Base-by-base conservation (phyloP, 2,888 invertebrate species). In the Cremastinae sp. region DNA sequence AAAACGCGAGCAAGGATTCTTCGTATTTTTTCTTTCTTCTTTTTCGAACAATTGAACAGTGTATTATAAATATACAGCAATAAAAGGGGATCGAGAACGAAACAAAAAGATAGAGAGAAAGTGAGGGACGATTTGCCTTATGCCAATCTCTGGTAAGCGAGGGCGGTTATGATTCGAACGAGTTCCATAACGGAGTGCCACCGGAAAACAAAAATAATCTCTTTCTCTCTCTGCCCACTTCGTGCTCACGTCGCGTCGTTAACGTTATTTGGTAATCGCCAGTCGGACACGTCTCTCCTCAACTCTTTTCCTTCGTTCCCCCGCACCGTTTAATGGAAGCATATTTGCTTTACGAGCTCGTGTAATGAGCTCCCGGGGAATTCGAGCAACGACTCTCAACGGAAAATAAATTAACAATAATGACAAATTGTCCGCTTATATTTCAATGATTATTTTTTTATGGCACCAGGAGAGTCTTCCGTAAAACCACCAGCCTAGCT, bases 11-110 rank as follows among this genome's bases (percentile, higher is more conserved):
- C 28, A 16, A 68, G 62, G 18, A 72, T 73, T 75, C 54, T 74
- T 79, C 74, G 62, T 70, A 62, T 65, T 68, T 62, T 56, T 38
- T 16, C 49, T 72, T 49, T 62, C 64, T 54, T 64, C 56, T 68
- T 69, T 65, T 53, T 76, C 75, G 75, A 82, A 84, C 83, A 80
- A 80, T 85, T 86, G 83, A 88, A 88, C 88, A 87, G 88, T 85
- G 84, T 88, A 88, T 86, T 87, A 89, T 88, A 88, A 3, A 5
- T 88, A 88, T 88, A 87, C 82, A 87, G 83, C n/a, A n/a, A n/a
- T n/a, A n/a, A n/a, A n/a, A 68, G 51, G 76, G 72, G 75, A 81
- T 75, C 79, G 72, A 83, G 82, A 84, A 88, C 87, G 88, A 88
- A 85, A 54, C 28, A 84, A 84, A 66, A 54, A 64, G 14, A 38